A percentile compares a stretch with the other conserved stretches of the same genome.
Evolutionary conservation across 2,888 invertebrate species (phyloP).

Genomic region (Cantharis nigra): DNA sequence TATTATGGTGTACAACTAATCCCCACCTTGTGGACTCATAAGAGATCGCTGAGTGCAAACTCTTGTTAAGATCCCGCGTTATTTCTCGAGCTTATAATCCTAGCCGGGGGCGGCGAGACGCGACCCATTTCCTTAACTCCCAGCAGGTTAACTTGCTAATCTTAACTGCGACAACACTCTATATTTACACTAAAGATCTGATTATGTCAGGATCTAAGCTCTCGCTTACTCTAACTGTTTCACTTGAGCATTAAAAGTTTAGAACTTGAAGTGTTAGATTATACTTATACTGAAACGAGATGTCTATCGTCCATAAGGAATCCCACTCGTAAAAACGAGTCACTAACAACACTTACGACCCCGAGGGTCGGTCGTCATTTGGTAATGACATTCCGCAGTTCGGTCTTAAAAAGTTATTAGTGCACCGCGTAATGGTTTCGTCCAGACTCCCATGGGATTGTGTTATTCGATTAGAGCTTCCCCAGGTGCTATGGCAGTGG

Average conservation of each 20-base stretch:
- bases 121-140: slow-evolving; percentile 43
- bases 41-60: slow-evolving; percentile 38
- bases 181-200: slow-evolving; percentile 40
- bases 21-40: slow-evolving; percentile 26
- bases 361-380: slow-evolving; percentile 44
- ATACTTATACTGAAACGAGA: slow-evolving; percentile 23
- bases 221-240: slow-evolving; percentile 33
- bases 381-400: slow-evolving; percentile 47
- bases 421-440: slow-evolving; percentile 38
- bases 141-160: slow-evolving; percentile 43
- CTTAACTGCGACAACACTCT: slow-evolving; percentile 38
- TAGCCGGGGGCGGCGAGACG: slow-evolving; percentile 42
- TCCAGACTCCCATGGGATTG: slow-evolving; percentile 37
- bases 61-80: slow-evolving; percentile 43
- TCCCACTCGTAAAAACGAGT: slow-evolving; percentile 43
- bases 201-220: slow-evolving; percentile 37
- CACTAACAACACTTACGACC: slow-evolving; percentile 41
- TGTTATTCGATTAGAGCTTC: slow-evolving; percentile 47
- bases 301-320: slow-evolving; percentile 30
- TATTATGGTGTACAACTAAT: slow-evolving; percentile 32
- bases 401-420: slow-evolving; percentile 51
- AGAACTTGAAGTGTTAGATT: slow-evolving; percentile 32
- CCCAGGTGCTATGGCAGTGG: slow-evolving; percentile 42
- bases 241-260: slow-evolving; percentile 34
- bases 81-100: slow-evolving; percentile 52